Percentiles rank a stretch among this genome's conserved stretches.
These are phyloP conservation scores for Podabrus alpinus DNA, from an alignment of 2,888 invertebrate genomes.

Conservation along the genomic window DNA sequence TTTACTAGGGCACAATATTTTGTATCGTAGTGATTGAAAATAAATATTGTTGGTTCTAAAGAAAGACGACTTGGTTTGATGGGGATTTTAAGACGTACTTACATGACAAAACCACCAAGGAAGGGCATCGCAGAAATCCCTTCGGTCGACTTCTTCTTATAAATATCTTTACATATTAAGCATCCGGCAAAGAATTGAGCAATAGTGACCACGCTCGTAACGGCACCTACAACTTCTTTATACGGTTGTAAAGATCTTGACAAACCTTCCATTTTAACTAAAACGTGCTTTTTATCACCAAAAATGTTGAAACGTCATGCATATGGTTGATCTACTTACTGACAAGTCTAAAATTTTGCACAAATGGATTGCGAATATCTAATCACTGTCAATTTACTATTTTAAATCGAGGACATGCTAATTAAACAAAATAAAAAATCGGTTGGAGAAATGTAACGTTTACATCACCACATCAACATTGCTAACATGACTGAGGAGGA, in stretches of 20 bases:
- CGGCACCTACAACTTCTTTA: conserved; percentile 67
- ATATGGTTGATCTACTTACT: background rate
- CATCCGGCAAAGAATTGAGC: conserved; percentile 82
- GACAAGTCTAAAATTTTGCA: background rate
- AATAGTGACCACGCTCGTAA: conserved; percentile 77
- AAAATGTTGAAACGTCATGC: background rate
- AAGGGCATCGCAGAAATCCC: conserved; percentile 73
- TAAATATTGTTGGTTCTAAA: no score
- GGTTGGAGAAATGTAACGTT: background rate
- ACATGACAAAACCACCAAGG: conserved; percentile 78
- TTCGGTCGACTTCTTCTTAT: conserved; percentile 68
- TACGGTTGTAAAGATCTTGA: conserved; percentile 64
- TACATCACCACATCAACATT: background rate
- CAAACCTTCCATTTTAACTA: conserved; percentile 58
- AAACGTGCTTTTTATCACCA: background rate
- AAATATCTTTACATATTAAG: conserved; percentile 74
- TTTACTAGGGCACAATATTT: no score
- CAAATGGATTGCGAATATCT: background rate
- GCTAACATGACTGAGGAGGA: background rate
- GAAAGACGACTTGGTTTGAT: background rate
- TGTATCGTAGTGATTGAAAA: background rate
- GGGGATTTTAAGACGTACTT: conserved; percentile 54
- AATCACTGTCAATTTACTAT: background rate
- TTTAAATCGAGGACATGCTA: background rate
- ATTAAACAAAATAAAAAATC: background rate